A percentile compares a stretch with the other conserved stretches of the same genome.
phyloP scores from a whole-genome alignment of 2,888 invertebrate genomes.

The Nomada fabriciana region DNA sequence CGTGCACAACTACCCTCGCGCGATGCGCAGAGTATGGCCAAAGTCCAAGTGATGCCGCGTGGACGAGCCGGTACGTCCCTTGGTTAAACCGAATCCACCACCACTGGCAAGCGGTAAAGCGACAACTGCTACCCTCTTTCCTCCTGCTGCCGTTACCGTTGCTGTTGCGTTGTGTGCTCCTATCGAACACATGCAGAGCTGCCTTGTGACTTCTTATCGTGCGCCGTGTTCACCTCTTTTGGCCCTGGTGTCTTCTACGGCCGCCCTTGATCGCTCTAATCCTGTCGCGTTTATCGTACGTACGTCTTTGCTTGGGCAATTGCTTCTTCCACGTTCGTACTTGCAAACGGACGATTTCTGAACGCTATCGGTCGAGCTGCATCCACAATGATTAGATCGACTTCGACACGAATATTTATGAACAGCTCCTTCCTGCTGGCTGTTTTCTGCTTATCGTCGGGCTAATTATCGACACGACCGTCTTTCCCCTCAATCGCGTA shows the following conservation, averaged over 20 bases:
- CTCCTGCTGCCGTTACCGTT: neutral
- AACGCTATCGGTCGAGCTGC: neutral
- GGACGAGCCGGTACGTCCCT: conserved; percentile 34
- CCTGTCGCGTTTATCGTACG: neutral
- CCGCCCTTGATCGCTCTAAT: conserved; percentile 8
- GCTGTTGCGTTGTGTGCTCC: neutral
- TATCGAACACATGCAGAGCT: conserved; percentile 1
- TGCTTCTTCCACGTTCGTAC: neutral
- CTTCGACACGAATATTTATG: conserved; percentile 7
- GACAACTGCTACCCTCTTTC: conserved; percentile 47
- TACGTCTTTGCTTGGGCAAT: neutral
- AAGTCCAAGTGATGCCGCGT: conserved; percentile 53
- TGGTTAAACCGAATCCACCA: conserved; percentile 36
- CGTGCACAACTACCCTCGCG: conserved; percentile 37
- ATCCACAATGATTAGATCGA: conserved; percentile 1
- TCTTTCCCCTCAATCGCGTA: neutral
- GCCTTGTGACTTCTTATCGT: neutral
- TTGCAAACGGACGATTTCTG: neutral
- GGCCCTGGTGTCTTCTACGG: neutral
- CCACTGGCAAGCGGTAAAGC: conserved; percentile 34
- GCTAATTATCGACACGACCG: neutral
- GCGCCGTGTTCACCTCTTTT: neutral
- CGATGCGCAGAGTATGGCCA: conserved; percentile 27
- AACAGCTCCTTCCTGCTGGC: neutral
- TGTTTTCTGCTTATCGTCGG: neutral